Conservation (phyloP, 2,888 invertebrate species). For the Callosobruchus maculatus region DNA sequence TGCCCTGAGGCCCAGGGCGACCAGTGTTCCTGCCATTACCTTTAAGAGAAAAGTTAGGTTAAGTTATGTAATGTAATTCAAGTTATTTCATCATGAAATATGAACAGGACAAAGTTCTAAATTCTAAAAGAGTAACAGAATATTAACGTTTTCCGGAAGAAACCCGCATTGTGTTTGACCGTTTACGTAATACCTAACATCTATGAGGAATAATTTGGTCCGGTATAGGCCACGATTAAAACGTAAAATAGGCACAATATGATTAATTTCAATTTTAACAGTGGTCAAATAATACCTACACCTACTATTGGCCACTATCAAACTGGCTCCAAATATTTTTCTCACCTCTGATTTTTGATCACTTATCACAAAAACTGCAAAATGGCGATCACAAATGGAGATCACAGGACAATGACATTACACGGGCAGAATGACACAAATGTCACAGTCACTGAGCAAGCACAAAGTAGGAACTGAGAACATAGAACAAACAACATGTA, state of each 20-base stretch:
- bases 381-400: background rate
- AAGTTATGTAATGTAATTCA: slow-evolving; percentile 1
- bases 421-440: background rate
- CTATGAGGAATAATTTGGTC: background rate
- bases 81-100: background rate
- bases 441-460: too few relatives aligned
- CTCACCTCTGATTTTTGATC: background rate
- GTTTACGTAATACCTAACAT: background rate
- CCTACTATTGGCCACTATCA: background rate
- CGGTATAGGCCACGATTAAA: background rate
- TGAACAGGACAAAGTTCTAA: background rate
- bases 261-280: background rate
- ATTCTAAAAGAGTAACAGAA: background rate
- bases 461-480: too few relatives aligned
- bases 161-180: background rate
- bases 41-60: background rate
- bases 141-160: background rate
- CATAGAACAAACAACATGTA: too few relatives aligned
- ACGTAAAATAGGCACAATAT: background rate
- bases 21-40: slow-evolving; percentile 30
- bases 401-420: background rate
- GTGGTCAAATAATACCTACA: background rate
- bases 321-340: background rate
- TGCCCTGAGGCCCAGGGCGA: slow-evolving; percentile 27
- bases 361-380: background rate